Percentiles rank a stretch among this genome's conserved stretches.
Evolutionary conservation across 1,140 invertebrate species (phyloP).

Genomic region (Euschistus heros): DNA sequence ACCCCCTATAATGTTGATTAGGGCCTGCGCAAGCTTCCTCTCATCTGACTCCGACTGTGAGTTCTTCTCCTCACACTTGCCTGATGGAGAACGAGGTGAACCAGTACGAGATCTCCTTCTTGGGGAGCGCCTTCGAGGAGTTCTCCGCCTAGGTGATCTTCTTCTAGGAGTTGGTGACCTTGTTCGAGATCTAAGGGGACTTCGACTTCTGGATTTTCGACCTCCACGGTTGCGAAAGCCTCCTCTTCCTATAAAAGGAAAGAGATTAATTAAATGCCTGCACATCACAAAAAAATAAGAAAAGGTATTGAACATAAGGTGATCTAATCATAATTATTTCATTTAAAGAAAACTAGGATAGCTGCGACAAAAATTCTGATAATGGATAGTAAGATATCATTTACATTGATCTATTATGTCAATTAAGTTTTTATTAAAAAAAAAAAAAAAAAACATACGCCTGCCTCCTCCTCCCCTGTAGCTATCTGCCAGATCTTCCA

Average conservation of each 20-base stretch:
- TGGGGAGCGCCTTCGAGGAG: neutral
- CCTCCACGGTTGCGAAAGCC: constrained; percentile 8
- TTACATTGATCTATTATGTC: too few relatives aligned
- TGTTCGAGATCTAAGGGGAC: neutral
- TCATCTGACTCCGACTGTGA: neutral
- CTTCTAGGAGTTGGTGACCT: neutral
- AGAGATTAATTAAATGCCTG: too few relatives aligned
- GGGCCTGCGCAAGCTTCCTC: constrained; percentile 6
- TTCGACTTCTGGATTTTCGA: constrained; percentile 1
- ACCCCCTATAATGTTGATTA: constrained; percentile 5
- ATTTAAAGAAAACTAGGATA: too few relatives aligned
- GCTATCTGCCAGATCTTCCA: constrained; percentile 36
- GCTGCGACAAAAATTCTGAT: too few relatives aligned
- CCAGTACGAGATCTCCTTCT: neutral
- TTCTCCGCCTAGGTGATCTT: neutral
- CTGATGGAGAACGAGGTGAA: constrained; percentile 1
- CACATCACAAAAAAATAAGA: too few relatives aligned
- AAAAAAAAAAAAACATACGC: constrained; percentile 7
- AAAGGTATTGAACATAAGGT: too few relatives aligned
- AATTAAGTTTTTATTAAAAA: constrained; percentile 3
- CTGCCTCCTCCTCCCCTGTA: neutral
- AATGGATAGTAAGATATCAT: too few relatives aligned
- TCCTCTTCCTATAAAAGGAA: constrained; percentile 1
- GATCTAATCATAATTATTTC: too few relatives aligned
- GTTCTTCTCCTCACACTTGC: constrained; percentile 8